Evolutionary conservation across 2,113 vertebrate genomes (phyloP), one percentile per base, ranked within the genome.

Genomic region (Sander lucioperca): DNA sequence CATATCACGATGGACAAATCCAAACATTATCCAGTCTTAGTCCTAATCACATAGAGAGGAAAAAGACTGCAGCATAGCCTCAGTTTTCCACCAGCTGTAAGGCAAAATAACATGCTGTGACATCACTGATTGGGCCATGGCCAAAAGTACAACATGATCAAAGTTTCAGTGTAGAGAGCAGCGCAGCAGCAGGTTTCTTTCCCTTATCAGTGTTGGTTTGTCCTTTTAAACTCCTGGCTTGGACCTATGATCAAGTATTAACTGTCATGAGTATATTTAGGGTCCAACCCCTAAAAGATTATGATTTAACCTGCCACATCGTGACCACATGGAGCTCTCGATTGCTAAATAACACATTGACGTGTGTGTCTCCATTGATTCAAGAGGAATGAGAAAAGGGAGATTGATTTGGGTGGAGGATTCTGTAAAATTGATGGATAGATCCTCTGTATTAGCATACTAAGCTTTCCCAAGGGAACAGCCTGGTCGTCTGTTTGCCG

Each of bases 311-410:
- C 30, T 73, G n/a, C 23, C 54, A 39, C 19, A 8, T 56, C 1
- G 6, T 47, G 48, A 10, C 33, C 23, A 39, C 45, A 13, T 16
- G 36, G 0, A 57, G 2, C 18, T 68, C 48, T 19, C 14, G 2
- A 16, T 50, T 72, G 12, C 48, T 82, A 39, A 1, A 25, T 43
- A 63, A 77, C 6, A 43, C 36, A 69, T 50, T 53, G 73, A 65
- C 43, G 36, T 67, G 21, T 73, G 43, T 66, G n/a, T 69, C 39
- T 68, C 1, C 65, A 67, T 81, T 75, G 84, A 88, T 76, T 79
- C 15, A 27, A 19, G 57, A 36, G 25, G 1, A 83, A 85, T 30
- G 36, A 69, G 62, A 61, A 68, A 13, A 23, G 11, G 21, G 1
- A 18, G 21, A 67, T 74, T 77, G 53, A 80, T 83, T 71, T 50